Base-by-base conservation (phyloP, 2,888 invertebrate species). In the Flabesymbios commensalis region DNA sequence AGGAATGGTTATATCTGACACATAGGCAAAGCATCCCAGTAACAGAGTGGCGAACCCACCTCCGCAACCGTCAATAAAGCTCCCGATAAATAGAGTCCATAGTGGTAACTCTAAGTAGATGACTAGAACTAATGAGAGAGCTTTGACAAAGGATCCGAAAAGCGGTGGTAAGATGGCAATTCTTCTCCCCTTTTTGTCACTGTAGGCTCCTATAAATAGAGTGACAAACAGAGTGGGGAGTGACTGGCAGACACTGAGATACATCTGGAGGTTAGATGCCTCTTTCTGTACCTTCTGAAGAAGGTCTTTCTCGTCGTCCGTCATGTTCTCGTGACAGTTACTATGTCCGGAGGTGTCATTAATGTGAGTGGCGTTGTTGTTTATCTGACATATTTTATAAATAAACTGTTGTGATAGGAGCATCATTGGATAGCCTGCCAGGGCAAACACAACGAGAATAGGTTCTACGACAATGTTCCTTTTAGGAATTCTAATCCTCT, bases 81-180 rank as follows among this genome's bases (percentile, higher is more conserved):
- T 26, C 4, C 43, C 52, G 14, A 64, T 19, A 3, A 65, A 32
- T n/a, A 65, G 31, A n/a, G 39, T 42, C 52, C 55, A 58, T 31
- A 65, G 29, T 3, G 62, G 49, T 31, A 48, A 26, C 0, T 57
- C 14, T 10, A 62, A 49, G 24, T 26, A 24, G 10, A 65, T 43
- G n/a, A 65, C 49, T 2, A 58, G 10, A 22, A 60, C 22, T 29
- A 54, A 55, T 31, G 39, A 28, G 10, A 63, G 1, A 2, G 52
- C 29, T 3, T 41, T 29, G 19, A 55, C 5, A 7, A 57, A 26
- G 28, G 29, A 43, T 5, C 60, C 59, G 5, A 67, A 39, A 3
- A 67, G 31, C n/a, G 68, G 67, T 14, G 63, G 62, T 3, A 68
- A 33, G 33, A 68, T 61, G 43, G 61, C 64, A 29, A 47, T 63